These are phyloP conservation scores for Sparidentex hasta DNA, from an alignment of 2,797 vertebrate genomes.

Conservation along the genomic window DNA sequence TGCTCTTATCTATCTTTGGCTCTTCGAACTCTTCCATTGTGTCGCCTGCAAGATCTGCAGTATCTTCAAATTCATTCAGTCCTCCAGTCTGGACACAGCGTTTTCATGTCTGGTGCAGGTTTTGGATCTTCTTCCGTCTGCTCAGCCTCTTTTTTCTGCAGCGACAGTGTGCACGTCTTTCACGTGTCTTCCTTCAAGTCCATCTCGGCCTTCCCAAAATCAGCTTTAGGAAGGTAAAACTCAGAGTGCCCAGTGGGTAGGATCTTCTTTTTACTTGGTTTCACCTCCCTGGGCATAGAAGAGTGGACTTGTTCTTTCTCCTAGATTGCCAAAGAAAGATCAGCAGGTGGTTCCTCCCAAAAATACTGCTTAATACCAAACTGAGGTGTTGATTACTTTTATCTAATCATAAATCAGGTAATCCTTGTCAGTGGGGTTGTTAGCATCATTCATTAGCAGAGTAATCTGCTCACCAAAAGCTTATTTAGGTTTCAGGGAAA, in stretches of 20 bases:
- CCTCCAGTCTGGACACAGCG: background rate
- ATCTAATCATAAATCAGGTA: background rate
- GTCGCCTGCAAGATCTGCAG: background rate
- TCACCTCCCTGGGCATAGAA: background rate
- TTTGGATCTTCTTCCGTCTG: background rate
- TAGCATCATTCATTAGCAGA: background rate
- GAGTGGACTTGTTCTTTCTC: background rate
- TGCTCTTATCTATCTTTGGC: background rate
- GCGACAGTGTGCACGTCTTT: background rate
- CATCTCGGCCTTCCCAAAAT: too few relatives aligned
- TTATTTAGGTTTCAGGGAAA: background rate
- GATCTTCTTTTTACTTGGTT: background rate
- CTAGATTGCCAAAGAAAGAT: background rate
- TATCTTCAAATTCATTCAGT: background rate
- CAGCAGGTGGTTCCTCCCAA: background rate
- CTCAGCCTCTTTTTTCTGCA: background rate
- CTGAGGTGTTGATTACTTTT: background rate
- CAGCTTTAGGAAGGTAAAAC: background rate
- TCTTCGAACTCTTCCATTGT: background rate
- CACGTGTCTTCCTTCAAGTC: background rate
- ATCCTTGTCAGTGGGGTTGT: background rate
- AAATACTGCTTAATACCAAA: background rate
- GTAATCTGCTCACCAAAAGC: background rate
- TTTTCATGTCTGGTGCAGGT: background rate
- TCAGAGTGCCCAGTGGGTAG: background rate